Base-by-base conservation (phyloP, 2,113 vertebrate species). In the Polypterus bichir region DNA sequence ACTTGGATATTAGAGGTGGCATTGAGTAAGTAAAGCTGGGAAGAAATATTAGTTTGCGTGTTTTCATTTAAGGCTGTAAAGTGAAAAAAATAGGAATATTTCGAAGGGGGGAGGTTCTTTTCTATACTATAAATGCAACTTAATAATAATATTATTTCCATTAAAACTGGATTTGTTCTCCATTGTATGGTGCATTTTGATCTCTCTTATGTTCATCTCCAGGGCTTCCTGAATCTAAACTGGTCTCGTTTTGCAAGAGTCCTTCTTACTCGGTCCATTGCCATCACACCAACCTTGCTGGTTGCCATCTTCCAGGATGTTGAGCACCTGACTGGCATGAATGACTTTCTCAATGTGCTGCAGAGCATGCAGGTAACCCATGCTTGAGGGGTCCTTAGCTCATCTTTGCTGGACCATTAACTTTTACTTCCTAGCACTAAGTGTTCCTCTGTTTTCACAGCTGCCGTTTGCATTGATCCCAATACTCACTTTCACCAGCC, bases 391-490 rank as follows among this genome's bases (percentile, higher is more conserved):
- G 56, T 46, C 3, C 27, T 27, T 60, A 7, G 1, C 59, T 46
- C 46, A 49, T 9, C 48, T 5, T n/a, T 49, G 52, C 4, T 5
- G 45, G 3, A 60, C 49, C 59, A 48, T 8, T 11, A 27, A 44
- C 11, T 45, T 44, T 7, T 46, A 46, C 27, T 27, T 27, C 27
- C 10, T 8, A 8, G 51, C 7, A 7, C 10, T 53, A 53, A 44
- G 11, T 57, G 52, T 5, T 44, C 48, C 7, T 52, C 48, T 59
- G 56, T 49, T 59, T 44, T 8, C 51, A 66, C 82, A 98, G 95
- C 87, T 98, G 59, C 95, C 95, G 0, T 98, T 97, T 57, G 95
- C 95, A 46, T 79, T 98, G 75, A 97, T 98, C 74, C 95, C 95
- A 1, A 88, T 98, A 58, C 82, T 98, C 65, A 97, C 93, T 0